Conservation (phyloP, 2,888 invertebrate species). For the Ectemnius lituratus region DNA sequence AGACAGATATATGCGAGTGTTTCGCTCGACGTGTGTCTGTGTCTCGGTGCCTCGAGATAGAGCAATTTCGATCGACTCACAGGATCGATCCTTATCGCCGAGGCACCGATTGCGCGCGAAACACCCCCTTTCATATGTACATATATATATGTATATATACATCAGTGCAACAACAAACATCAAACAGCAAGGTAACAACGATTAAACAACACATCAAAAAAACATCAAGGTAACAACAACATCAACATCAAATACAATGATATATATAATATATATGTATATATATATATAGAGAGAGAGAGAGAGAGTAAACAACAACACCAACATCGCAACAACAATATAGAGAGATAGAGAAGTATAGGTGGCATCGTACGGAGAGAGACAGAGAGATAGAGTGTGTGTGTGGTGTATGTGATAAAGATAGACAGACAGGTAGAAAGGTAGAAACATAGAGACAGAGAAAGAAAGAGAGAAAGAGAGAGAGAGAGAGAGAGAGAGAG, state of each 20-base stretch:
- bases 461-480: constrained; percentile 36
- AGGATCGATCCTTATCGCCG: no score
- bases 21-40: neutral
- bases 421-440: constrained; percentile 48
- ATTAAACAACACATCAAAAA: constrained; percentile 77
- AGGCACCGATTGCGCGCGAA: no score
- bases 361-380: constrained; percentile 63
- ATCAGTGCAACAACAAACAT: constrained; percentile 77
- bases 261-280: constrained; percentile 53
- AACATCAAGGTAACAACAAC: constrained; percentile 77
- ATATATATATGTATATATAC: constrained; percentile 57
- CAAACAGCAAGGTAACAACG: constrained; percentile 76
- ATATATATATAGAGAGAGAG: constrained; percentile 55
- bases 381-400: constrained; percentile 54
- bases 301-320: constrained; percentile 73
- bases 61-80: no score
- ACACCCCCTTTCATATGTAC: constrained; percentile 12
- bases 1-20: constrained; percentile 37
- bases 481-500: constrained; percentile 42
- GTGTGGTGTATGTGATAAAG: constrained; percentile 19
- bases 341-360: constrained; percentile 56
- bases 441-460: constrained; percentile 57
- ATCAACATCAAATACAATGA: constrained; percentile 75
- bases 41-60: no score
- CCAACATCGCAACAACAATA: constrained; percentile 76